phyloP scores from a whole-genome alignment of 2,113 vertebrate species.

The Malurus elegans region DNA sequence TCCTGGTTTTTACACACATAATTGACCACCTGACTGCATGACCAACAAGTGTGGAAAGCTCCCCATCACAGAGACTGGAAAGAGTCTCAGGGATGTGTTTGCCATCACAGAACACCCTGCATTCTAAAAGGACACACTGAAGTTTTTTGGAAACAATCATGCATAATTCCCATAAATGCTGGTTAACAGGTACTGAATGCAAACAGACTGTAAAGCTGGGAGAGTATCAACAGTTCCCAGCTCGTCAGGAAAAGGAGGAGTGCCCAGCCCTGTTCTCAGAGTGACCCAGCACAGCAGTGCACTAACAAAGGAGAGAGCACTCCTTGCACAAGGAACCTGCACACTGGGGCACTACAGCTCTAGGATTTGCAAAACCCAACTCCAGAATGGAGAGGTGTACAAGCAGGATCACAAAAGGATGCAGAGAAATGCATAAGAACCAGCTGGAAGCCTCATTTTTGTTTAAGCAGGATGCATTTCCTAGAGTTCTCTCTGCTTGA shows the following conservation, averaged over 20 bases:
- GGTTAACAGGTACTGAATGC: neutral
- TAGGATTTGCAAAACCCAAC: neutral
- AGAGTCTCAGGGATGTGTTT: neutral
- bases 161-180: neutral
- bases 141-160: neutral
- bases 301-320: neutral
- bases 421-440: neutral
- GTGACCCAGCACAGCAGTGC: fast-evolving
- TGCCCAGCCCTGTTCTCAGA: neutral
- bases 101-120: neutral
- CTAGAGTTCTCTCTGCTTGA: neutral
- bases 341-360: neutral
- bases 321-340: neutral
- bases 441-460: neutral
- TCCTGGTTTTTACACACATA: neutral
- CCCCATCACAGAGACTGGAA: too few relatives aligned
- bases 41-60: neutral
- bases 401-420: neutral
- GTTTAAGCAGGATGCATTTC: neutral
- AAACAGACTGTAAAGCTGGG: neutral
- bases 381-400: neutral
- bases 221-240: neutral
- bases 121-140: fast-evolving
- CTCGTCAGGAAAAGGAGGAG: neutral
- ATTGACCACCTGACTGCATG: neutral